Conservation (phyloP, 1,140 invertebrate species). For the Globodera ellingtonae region DNA sequence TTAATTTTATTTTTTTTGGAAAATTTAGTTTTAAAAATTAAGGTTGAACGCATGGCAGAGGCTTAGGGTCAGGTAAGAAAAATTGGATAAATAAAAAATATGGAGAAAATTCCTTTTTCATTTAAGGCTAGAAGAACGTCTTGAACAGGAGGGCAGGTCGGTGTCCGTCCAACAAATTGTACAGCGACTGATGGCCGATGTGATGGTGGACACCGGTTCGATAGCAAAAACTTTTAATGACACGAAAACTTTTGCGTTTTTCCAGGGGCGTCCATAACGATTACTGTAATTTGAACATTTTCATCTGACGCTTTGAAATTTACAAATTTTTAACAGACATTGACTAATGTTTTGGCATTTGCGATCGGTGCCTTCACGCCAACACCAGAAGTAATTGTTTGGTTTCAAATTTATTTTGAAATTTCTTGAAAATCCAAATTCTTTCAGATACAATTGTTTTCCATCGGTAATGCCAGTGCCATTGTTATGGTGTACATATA, state of each 20-base stretch:
- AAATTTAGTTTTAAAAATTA: too few species aligned
- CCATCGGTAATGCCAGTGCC: conserved; percentile 64
- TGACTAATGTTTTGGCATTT: conserved; percentile 63
- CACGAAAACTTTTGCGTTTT: conserved; percentile 14
- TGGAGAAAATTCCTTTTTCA: neutral
- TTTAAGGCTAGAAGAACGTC: conserved; percentile 13
- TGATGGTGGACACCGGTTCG: conserved; percentile 60
- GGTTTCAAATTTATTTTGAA: neutral
- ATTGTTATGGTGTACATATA: conserved; percentile 61
- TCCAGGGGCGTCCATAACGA: conserved; percentile 60
- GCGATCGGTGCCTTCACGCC: conserved; percentile 61
- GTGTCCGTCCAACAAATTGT: conserved; percentile 24
- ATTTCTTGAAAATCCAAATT: neutral
- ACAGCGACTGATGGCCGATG: conserved; percentile 46
- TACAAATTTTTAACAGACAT: conserved; percentile 30
- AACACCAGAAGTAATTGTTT: conserved; percentile 51
- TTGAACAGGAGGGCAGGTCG: conserved; percentile 1
- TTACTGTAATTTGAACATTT: conserved; percentile 39
- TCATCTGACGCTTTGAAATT: neutral
- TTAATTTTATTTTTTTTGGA: conserved; percentile 30
- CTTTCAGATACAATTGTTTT: conserved; percentile 59
- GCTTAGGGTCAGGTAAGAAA: conserved; percentile 28
- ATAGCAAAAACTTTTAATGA: neutral
- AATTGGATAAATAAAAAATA: neutral
- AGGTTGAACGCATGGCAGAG: conserved; percentile 14